Evolutionary conservation across 1,140 invertebrate species (phyloP), one percentile per base, ranked within the genome.

Genomic region (Coelopa frigida): DNA sequence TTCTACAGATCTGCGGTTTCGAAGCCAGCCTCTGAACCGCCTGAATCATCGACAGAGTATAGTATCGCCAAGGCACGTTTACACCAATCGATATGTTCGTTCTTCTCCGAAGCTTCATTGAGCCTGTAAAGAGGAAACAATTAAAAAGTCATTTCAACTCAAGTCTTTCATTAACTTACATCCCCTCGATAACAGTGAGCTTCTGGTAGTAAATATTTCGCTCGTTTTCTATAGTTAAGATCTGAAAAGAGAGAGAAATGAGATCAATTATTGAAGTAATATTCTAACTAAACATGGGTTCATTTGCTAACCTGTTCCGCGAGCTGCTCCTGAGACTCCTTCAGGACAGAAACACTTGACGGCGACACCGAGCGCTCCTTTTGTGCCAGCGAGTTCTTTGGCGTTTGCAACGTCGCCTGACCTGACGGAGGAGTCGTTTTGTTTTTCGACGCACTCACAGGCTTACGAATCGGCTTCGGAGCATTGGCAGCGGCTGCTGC

Each of bases 151-250:
- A 10, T 27, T 12, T 38, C 10, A 12, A 20, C 23, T 32, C 23
- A 6, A 6, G 11, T 18, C 11, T 12, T 36, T 6, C 24, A 15
- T 43, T 11, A 21, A 38, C 46, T 48, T 37, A 48, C 46, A 65
- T 21, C 5, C 35, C 20, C 44, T 65, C 61, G 21, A 65, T 54
- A 5, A 49, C 15, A 1, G 49, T 52, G 5, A 65, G 43, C 48
- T 65, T 65, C 6, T 48, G 31, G 26, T 54, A 65, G 31, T 48
- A 53, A 6, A 35, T n/a, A 41, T 65, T 57, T 4, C 59, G 54
- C 4, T 21, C 44, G n/a, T 50, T 46, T 3, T 57, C 35, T 4
- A 37, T 26, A 15, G 11, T 49, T 3, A 60, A 12, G 6, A 45
- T 44, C n/a, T n/a, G n/a, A n/a, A n/a, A n/a, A n/a, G n/a, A n/a